Conservation (phyloP, 2,797 vertebrate species). For the Rhinoraja longicauda region DNA sequence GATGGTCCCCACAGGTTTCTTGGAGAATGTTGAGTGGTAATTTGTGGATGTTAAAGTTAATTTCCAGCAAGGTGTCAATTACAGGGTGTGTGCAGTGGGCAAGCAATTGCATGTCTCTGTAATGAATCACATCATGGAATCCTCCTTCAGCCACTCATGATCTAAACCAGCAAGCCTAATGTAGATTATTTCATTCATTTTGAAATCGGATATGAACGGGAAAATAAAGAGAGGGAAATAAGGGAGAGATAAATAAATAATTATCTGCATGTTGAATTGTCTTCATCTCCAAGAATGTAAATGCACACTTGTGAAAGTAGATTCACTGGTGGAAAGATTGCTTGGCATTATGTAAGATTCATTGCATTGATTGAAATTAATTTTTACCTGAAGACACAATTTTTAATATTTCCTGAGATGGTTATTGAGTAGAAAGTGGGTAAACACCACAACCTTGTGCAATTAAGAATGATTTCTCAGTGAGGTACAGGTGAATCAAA, state of each 20-base stretch:
- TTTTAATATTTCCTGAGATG: neutral
- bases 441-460: neutral
- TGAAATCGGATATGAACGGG: neutral
- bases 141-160: neutral
- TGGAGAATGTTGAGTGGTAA: too few species aligned
- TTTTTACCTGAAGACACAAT: neutral
- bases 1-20: too few species aligned
- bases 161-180: neutral
- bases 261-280: neutral
- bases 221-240: neutral
- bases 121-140: neutral
- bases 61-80: neutral
- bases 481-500: neutral
- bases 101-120: neutral
- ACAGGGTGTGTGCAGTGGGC: neutral
- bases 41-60: neutral
- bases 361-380: neutral
- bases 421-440: neutral
- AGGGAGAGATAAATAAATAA: neutral
- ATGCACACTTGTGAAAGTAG: neutral
- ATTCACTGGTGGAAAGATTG: neutral
- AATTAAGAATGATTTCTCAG: neutral
- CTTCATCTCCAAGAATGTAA: neutral
- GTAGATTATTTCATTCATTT: neutral
- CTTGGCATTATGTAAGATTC: neutral